Evolutionary conservation across 1,140 invertebrate genomes (phyloP).

Genomic region (Pseudomyrmex dendroicus): DNA sequence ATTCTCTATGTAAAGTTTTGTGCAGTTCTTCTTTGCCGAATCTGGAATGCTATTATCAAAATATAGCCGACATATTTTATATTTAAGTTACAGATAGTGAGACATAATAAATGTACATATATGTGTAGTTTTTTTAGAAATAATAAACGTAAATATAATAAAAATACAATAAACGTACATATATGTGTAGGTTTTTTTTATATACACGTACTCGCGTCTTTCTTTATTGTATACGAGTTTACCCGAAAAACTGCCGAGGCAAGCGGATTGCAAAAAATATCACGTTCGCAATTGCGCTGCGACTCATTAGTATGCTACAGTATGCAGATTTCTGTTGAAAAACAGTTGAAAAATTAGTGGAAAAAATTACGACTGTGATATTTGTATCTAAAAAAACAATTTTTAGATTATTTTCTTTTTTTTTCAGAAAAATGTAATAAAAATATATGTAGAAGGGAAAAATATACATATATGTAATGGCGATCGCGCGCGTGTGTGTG

Average conservation of each 20-base stretch:
- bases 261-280: slow-evolving; percentile 34
- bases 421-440: neutral
- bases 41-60: no score
- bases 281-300: neutral
- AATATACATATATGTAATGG: no score
- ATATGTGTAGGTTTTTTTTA: neutral
- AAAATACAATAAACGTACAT: neutral
- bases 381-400: neutral
- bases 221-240: neutral
- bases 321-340: neutral
- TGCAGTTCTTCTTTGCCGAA: no score
- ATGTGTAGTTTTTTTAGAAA: neutral
- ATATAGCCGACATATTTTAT: no score
- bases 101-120: neutral
- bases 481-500: no score
- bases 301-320: slow-evolving; percentile 10
- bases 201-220: neutral
- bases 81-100: no score
- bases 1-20: neutral
- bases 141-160: neutral
- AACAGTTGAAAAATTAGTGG: neutral
- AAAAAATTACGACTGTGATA: neutral
- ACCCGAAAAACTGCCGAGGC: slow-evolving; percentile 3
- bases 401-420: neutral
- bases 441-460: no score